Evolutionary conservation across 2,797 vertebrate species (phyloP).

Genomic region (Rhinella marina): DNA sequence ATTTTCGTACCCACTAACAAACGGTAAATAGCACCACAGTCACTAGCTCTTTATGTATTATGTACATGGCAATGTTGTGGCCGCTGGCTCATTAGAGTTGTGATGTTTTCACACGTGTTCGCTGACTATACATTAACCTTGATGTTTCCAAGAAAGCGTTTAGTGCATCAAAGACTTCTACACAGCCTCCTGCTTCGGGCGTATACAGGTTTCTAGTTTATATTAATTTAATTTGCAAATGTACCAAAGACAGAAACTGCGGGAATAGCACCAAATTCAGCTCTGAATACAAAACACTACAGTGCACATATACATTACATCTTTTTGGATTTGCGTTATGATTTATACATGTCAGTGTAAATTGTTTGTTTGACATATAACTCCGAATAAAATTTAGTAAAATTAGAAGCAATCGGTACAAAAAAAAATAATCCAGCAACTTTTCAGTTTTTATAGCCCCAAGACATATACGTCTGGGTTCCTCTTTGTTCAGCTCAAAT

Average conservation of each 20-base stretch:
- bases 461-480: neutral
- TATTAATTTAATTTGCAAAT: constrained; percentile 44
- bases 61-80: constrained; percentile 14
- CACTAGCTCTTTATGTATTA: neutral
- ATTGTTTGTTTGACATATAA: neutral
- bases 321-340: neutral
- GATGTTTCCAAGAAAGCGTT: constrained; percentile 35
- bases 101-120: constrained; percentile 35
- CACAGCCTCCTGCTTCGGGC: constrained; percentile 31
- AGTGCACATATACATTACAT: neutral
- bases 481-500: constrained; percentile 5
- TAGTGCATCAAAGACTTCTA: constrained; percentile 31
- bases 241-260: constrained; percentile 23
- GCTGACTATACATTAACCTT: constrained; percentile 46
- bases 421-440: neutral
- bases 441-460: neutral
- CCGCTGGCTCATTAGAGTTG: constrained; percentile 23
- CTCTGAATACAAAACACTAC: neutral
- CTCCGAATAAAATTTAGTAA: neutral
- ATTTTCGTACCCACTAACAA: constrained; percentile 16
- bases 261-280: neutral
- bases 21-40: neutral
- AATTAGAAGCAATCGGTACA: neutral
- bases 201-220: constrained; percentile 21
- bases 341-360: neutral